Conservation (phyloP, 2,797 vertebrate species). For the Yasuhikotakia modesta region DNA sequence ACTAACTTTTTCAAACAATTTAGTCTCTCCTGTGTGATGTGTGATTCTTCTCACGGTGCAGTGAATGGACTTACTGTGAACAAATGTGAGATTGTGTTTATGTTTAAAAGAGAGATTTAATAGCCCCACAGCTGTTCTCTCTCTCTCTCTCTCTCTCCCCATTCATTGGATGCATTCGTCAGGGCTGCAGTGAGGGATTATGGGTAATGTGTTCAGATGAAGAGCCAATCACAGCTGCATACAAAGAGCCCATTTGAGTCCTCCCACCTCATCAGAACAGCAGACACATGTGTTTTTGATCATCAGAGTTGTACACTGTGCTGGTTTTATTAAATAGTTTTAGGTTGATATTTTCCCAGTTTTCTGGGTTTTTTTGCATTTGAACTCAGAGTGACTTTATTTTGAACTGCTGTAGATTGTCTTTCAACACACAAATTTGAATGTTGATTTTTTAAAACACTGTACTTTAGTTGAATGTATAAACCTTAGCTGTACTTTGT, state of each 20-base stretch:
- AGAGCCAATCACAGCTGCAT: constrained; percentile 67
- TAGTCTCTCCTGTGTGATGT: no score
- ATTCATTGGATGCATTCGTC: not conserved
- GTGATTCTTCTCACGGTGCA: not conserved
- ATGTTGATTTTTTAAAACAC: no score
- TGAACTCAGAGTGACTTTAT: no score
- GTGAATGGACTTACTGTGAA: not conserved
- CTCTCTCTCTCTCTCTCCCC: no score
- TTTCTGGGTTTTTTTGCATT: not conserved
- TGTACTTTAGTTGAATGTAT: not conserved
- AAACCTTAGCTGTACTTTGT: not conserved
- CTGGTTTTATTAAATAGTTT: not conserved
- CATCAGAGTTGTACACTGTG: not conserved
- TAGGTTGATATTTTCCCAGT: not conserved
- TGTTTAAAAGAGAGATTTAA: constrained; percentile 1
- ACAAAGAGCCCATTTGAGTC: constrained; percentile 71
- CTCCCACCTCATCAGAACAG: constrained; percentile 41
- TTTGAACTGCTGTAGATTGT: no score
- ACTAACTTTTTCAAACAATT: no score
- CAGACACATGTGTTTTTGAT: not conserved
- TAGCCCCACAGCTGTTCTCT: constrained; percentile 29
- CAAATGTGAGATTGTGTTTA: constrained; percentile 8
- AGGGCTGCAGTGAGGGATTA: not conserved
- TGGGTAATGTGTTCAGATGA: constrained; percentile 20
- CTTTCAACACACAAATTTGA: no score